Evolutionary conservation across 1,140 invertebrate species (phyloP), one percentile per base, ranked within the genome.

Genomic region (Drosophila grimshawi): DNA sequence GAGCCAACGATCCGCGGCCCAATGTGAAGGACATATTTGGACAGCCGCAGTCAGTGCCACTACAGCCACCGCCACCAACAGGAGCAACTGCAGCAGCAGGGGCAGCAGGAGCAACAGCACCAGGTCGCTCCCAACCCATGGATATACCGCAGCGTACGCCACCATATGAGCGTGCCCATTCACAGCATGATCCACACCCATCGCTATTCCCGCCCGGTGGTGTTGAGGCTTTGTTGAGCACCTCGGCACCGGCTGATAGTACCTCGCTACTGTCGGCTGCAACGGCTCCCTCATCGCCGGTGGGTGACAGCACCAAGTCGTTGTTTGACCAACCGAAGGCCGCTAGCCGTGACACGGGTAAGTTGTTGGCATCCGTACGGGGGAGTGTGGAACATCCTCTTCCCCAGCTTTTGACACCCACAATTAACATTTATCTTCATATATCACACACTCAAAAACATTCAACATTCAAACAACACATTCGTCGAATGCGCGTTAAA

Each of bases 1-100:
- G 94, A 8, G 76, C 93, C 81, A 91, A 94, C 92, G 81, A 94
- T 37, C 92, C 94, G 86, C 80, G 94, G 43, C 95, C 95, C 37
- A 93, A 93, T 74, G 93, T 94, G 19, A 94, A 94, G 86, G 94
- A 93, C 76, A 92, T 94, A 62, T 96, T 95, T 8, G 62, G 39
- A 10, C 93, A 86, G 62, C 92, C 90, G 77, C 71, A 93, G 91
- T 68, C 93, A 91, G 48, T 81, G 1, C 78, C 62, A 2, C 63
- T 60, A 1, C 70, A 68, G 30, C 30, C 69, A 3, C 48, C 63
- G 4, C 11, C 35, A 39, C 33, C 30, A 2, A 43, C 56, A 45
- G 19, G 7, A 0, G 10, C 30, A 2, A 43, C 56, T 32, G 19
- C 11, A 3, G 10, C 65, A 0, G 8, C 56, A 5, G 29, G 43